These are phyloP conservation scores for Cepaea hortensis DNA, from an alignment of 2,888 invertebrate species.

Conservation along the genomic window DNA sequence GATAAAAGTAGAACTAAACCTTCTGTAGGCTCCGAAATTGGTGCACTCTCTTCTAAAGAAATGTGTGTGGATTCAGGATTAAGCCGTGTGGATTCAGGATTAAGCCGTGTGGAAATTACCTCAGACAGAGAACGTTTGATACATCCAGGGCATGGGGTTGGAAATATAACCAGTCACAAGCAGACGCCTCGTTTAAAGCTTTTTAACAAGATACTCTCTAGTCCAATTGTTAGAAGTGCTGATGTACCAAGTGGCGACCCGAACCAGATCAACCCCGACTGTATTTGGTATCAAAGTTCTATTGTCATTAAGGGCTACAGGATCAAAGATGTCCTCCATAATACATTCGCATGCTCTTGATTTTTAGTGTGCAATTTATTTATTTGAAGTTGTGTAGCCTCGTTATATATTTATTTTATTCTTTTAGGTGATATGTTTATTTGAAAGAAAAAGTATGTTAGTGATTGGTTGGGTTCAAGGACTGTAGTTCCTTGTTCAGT, in stretches of 20 bases:
- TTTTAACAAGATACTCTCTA: neutral
- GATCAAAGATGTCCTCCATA: neutral
- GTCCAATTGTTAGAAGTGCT: neutral
- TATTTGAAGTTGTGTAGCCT: too few species aligned
- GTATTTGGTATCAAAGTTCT: conserved; percentile 46
- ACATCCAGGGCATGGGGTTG: neutral
- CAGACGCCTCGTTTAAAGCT: neutral
- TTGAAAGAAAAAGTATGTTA: too few species aligned
- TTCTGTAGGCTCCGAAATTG: neutral
- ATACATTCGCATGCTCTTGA: neutral
- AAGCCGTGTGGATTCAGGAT: neutral
- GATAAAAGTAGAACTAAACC: neutral
- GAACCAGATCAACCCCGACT: neutral
- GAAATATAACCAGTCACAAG: neutral
- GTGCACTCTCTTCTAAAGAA: neutral
- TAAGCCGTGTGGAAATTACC: neutral
- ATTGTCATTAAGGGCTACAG: conserved; percentile 38
- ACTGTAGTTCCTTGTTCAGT: too few species aligned
- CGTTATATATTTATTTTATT: too few species aligned
- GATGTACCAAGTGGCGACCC: neutral
- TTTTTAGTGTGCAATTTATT: neutral
- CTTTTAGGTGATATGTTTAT: too few species aligned
- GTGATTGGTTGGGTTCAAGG: too few species aligned
- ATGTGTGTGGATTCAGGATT: neutral
- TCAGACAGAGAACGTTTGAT: neutral